Percentiles rank a stretch among this genome's conserved stretches.
Evolutionary conservation across 2,888 invertebrate species (phyloP).

Genomic region (Steromphala cineraria): DNA sequence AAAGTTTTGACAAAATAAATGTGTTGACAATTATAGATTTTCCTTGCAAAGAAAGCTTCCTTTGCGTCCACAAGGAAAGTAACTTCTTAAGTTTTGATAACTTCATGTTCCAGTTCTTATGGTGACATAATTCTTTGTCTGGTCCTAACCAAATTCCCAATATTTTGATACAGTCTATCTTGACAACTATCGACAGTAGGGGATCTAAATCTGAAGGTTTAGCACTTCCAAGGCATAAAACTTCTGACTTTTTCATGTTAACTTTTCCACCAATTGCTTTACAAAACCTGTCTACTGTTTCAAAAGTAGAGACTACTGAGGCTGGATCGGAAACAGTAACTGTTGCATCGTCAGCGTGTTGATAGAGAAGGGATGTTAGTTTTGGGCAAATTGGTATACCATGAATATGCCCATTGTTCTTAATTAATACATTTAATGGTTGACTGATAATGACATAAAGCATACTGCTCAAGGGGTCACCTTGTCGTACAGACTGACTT

Average conservation of each 20-base stretch:
- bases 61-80: neutral
- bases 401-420: no score
- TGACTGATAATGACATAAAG: no score
- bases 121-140: neutral
- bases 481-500: neutral
- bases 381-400: no score
- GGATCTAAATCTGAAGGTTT: neutral
- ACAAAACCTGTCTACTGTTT: neutral
- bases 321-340: neutral
- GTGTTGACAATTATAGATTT: neutral
- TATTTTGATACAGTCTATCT: neutral
- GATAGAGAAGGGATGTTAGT: no score
- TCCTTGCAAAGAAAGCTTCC: neutral
- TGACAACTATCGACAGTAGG: neutral
- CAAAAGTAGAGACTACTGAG: neutral
- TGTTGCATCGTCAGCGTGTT: neutral
- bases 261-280: neutral
- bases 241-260: neutral
- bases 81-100: neutral
- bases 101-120: neutral
- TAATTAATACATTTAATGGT: no score
- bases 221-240: neutral
- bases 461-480: slow-evolving; percentile 18
- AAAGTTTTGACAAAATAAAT: neutral
- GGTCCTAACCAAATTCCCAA: neutral